Evolutionary conservation across 1,140 invertebrate species (phyloP), one percentile per base, ranked within the genome.

Genomic region (Conus betulinus): DNA sequence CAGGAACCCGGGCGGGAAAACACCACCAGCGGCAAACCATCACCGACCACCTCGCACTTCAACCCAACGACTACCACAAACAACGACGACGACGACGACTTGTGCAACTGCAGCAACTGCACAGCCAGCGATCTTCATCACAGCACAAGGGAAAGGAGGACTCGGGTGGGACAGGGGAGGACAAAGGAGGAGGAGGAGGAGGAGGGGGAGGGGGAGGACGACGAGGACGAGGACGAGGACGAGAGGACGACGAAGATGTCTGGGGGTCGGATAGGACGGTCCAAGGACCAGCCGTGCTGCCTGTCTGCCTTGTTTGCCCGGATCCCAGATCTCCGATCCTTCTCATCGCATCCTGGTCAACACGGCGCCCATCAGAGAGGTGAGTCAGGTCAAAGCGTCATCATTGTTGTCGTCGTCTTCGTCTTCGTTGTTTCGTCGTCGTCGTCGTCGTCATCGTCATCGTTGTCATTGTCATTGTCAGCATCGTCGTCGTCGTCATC

Each of bases 271-370:
- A 25, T 11, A 8, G 53, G 39, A 13, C 53, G 85, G 51, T 25
- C 85, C 0, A 78, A 87, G 71, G 71, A 57, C 74, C 39, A 87
- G 53, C 67, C 76, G 4, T 57, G 51, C n/a, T 51, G 53, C n/a
- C 71, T 87, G 71, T 51, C 67, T 10, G 85, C 85, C 10, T 27
- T 87, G 53, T 53, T 53, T 87, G n/a, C 85, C 85, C 15, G 85
- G 85, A 20, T 67, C 85, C 6, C 51, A 57, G 20, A 78, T 87
- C n/a, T 51, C 51, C 7, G 85, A 67, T 1, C 74, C 85, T 5
- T 15, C 67, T 13, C 23, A 27, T 7, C 39, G 52, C 15, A 57
- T 87, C 53, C 74, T 87, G 15, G n/a, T 78, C 74, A 74, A 87
- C 71, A 27, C 74, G 3, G 71, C 71, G 7, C n/a, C 52, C 8